These are phyloP conservation scores for Ophonus ardosiacus DNA, from an alignment of 2,888 invertebrate species.

Conservation along the genomic window DNA sequence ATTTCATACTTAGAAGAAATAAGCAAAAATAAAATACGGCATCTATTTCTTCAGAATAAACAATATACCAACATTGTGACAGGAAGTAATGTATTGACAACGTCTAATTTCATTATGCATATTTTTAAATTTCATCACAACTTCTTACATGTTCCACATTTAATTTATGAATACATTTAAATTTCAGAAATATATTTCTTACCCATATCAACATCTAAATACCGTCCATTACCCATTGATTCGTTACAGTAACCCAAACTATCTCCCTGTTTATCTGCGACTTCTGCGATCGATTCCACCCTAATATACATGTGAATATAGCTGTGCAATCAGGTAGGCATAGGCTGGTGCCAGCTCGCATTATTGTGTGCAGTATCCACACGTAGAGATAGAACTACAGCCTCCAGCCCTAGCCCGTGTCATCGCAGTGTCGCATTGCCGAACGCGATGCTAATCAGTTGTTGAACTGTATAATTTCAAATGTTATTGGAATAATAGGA, in stretches of 20 bases:
- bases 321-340: conserved; percentile 6
- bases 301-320: conserved; percentile 18
- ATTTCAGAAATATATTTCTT: not conserved
- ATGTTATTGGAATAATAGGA: conserved; percentile 41
- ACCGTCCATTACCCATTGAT: not conserved
- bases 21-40: no score
- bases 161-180: no score
- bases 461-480: conserved; percentile 47
- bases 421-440: not conserved
- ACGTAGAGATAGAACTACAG: not conserved
- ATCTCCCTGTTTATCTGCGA: not conserved
- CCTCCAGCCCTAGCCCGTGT: not conserved
- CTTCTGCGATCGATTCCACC: conserved; percentile 3
- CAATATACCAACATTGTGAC: no score
- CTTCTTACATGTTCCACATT: no score
- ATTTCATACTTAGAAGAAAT: no score
- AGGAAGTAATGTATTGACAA: no score
- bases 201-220: not conserved
- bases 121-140: no score
- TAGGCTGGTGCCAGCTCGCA: not conserved
- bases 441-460: conserved; percentile 47
- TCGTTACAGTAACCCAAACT: not conserved
- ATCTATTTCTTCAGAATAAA: no score
- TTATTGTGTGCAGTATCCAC: not conserved
- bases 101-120: no score